Evolutionary conservation across 1,140 invertebrate species (phyloP).

Genomic region (Philotrypesis tridentata): DNA sequence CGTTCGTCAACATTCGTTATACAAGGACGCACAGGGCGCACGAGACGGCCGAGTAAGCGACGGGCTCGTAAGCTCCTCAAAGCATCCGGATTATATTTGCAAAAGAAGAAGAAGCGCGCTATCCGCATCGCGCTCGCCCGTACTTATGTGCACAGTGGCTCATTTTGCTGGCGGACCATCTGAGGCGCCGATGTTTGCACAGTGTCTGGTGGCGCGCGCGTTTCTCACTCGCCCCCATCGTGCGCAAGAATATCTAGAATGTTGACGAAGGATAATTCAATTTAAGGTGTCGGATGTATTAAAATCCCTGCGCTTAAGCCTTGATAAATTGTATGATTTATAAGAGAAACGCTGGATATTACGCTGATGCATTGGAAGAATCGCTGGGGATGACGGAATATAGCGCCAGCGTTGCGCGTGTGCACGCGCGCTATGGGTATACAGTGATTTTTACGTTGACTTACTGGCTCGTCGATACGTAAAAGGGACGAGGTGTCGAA

Average conservation of each 20-base stretch:
- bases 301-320: background rate
- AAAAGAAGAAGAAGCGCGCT: background rate
- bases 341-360: background rate
- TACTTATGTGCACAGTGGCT: constrained; percentile 64
- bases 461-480: too few species aligned
- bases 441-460: too few species aligned
- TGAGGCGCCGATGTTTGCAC: constrained; percentile 63
- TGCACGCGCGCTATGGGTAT: too few species aligned
- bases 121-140: background rate
- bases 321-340: background rate
- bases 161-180: constrained; percentile 63
- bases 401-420: too few species aligned
- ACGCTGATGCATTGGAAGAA: too few species aligned
- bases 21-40: too few species aligned
- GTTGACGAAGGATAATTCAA: background rate
- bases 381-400: too few species aligned
- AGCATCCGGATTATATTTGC: background rate
- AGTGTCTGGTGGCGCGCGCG: constrained; percentile 46
- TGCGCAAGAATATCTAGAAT: background rate
- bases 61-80: background rate
- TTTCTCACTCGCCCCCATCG: constrained; percentile 16
- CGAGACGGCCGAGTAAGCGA: too few species aligned
- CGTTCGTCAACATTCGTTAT: background rate
- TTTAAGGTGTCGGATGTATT: background rate
- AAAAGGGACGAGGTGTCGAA: too few species aligned